Conservation (phyloP, 2,888 invertebrate species). For the Drosophila peninsularis region DNA sequence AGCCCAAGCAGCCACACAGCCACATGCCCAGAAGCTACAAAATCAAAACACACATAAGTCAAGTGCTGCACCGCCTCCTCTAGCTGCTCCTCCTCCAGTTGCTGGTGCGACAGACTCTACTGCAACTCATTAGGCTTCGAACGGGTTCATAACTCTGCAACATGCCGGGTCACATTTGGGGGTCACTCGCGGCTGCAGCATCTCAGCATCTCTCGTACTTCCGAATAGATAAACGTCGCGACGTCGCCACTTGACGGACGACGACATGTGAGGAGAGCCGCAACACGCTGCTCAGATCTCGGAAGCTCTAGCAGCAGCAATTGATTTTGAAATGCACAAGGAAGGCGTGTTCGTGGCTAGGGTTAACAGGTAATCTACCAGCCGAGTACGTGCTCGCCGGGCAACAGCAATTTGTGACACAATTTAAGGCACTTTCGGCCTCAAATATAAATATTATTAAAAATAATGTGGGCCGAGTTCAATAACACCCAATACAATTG, state of each 20-base stretch:
- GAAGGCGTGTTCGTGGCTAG: conserved; percentile 6
- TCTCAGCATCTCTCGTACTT: conserved; percentile 36
- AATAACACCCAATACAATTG: conserved; percentile 40
- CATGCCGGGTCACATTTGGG: conserved; percentile 41
- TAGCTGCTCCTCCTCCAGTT: neutral
- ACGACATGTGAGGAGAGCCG: conserved; percentile 55
- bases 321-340: conserved; percentile 45
- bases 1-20: conserved; percentile 8
- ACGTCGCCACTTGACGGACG: conserved; percentile 46
- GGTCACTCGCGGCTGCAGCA: conserved; percentile 31
- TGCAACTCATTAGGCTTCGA: conserved; percentile 70
- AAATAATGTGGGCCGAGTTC: conserved; percentile 57
- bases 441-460: conserved; percentile 46
- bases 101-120: conserved; percentile 32
- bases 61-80: conserved; percentile 37
- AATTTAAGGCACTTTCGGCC: conserved; percentile 53
- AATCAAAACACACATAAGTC: conserved; percentile 58
- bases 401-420: conserved; percentile 63
- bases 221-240: conserved; percentile 70
- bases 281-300: conserved; percentile 6
- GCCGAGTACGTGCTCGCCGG: conserved; percentile 68
- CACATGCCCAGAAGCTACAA: conserved; percentile 74
- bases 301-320: conserved; percentile 16
- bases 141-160: conserved; percentile 76
- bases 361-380: conserved; percentile 15